Percentiles rank a stretch among this genome's conserved stretches.
Evolutionary conservation across 2,888 invertebrate genomes (phyloP).

Genomic region (Elmis aenea): DNA sequence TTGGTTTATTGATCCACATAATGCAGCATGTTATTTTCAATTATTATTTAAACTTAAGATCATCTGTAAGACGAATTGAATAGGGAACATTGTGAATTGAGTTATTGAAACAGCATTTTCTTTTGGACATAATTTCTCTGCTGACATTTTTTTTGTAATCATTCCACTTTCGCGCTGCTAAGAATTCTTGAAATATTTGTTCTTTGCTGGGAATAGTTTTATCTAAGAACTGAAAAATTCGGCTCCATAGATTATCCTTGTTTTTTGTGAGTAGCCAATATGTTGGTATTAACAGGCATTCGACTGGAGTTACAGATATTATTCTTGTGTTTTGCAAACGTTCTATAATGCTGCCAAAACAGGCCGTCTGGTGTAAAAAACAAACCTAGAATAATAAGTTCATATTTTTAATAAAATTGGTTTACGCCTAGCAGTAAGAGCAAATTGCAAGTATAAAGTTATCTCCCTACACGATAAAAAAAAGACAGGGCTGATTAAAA

Average conservation of each 20-base stretch:
- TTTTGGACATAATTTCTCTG: conserved; percentile 48
- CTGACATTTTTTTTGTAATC: conserved; percentile 52
- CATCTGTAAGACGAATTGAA: conserved; percentile 57
- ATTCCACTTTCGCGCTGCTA: conserved; percentile 54
- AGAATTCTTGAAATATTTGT: conserved; percentile 54
- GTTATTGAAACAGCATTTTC: conserved; percentile 52
- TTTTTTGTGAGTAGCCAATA: conserved; percentile 65
- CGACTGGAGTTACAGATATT: conserved; percentile 58
- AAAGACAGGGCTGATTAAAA: too few species aligned
- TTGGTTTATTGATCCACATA: too few species aligned
- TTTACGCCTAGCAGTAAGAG: too few species aligned
- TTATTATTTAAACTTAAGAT: conserved; percentile 2
- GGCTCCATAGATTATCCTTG: conserved; percentile 61
- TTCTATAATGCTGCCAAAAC: conserved; percentile 71
- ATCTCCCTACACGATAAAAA: too few species aligned
- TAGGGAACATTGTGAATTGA: conserved; percentile 61
- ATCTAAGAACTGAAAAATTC: conserved; percentile 56
- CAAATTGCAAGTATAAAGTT: too few species aligned
- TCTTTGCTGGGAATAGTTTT: conserved; percentile 55
- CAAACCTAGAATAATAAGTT: conserved; percentile 46
- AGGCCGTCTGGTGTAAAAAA: conserved; percentile 54
- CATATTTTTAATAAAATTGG: too few species aligned
- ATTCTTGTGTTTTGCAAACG: conserved; percentile 58
- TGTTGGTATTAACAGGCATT: conserved; percentile 64
- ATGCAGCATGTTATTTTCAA: too few species aligned